phyloP scores from a whole-genome alignment of 2,113 vertebrate species.

The Epinephelus cyanopodus region DNA sequence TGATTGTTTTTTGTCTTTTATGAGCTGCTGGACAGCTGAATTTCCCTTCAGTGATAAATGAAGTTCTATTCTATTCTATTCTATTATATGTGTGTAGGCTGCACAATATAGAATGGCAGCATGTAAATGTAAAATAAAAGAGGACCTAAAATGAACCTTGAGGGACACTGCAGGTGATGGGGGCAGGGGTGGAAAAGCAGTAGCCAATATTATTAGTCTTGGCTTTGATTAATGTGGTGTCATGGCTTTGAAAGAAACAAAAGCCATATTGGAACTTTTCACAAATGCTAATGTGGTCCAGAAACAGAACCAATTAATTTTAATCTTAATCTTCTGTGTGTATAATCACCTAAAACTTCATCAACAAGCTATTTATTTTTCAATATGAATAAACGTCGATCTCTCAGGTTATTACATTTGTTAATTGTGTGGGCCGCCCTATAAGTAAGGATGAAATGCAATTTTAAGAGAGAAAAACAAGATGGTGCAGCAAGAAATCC shows the following conservation, averaged over 20 bases:
- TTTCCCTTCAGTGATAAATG: too few relatives aligned
- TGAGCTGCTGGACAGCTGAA: too few relatives aligned
- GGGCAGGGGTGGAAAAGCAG: not conserved
- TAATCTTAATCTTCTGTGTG: too few relatives aligned
- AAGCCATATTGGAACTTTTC: not conserved
- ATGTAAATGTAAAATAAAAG: not conserved
- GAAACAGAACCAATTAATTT: not conserved
- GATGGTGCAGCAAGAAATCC: constrained; percentile 34
- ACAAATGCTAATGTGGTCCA: not conserved
- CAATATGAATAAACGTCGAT: not conserved
- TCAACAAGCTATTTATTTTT: not conserved
- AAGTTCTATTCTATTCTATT: too few relatives aligned
- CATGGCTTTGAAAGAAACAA: not conserved
- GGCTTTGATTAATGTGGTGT: not conserved
- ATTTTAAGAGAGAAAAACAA: constrained; percentile 59
- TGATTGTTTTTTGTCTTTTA: too few relatives aligned
- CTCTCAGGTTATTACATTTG: not conserved
- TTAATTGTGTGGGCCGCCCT: not conserved
- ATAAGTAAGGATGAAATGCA: constrained; percentile 10
- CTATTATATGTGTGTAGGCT: too few relatives aligned
- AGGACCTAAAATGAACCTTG: constrained; percentile 8
- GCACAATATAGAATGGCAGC: not conserved
- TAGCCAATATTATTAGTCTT: not conserved
- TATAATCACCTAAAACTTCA: not conserved
- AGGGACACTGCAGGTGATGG: not conserved